Evolutionary conservation across 2,797 vertebrate species (phyloP).

Genomic region (Malurus splendens): DNA sequence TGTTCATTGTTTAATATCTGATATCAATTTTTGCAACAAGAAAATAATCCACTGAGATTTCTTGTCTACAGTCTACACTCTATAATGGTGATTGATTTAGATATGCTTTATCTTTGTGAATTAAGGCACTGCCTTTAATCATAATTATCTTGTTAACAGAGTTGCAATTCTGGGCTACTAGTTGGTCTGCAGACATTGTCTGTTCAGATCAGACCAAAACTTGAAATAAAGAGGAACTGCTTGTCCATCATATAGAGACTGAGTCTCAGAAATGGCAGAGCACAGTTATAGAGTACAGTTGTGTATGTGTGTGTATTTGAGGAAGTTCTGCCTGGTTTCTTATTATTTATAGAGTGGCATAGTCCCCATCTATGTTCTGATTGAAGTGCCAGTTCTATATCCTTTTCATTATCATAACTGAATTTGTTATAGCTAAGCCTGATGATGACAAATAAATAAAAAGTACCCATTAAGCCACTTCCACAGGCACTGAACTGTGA

Average conservation of each 20-base stretch:
- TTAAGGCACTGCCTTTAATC: neutral
- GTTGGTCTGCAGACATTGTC: neutral
- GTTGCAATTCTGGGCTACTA: neutral
- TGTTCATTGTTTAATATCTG: neutral
- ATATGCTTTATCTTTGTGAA: neutral
- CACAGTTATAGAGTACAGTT: neutral
- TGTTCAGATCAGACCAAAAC: neutral
- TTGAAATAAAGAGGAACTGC: neutral
- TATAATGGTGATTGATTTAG: neutral
- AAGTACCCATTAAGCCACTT: neutral
- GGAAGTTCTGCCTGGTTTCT: neutral
- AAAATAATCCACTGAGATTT: neutral
- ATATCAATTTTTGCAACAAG: neutral
- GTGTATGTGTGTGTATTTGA: neutral
- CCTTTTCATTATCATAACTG: neutral
- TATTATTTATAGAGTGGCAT: neutral
- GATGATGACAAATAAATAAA: neutral
- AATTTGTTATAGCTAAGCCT: neutral
- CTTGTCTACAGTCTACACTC: neutral
- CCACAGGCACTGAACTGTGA: neutral
- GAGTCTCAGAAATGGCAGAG: neutral
- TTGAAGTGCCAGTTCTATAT: neutral
- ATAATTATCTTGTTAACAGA: neutral
- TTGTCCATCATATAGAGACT: neutral
- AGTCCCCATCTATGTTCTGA: neutral